These are phyloP conservation scores for Oreochromis mossambicus DNA, from an alignment of 2,797 vertebrate genomes.

Conservation along the genomic window DNA sequence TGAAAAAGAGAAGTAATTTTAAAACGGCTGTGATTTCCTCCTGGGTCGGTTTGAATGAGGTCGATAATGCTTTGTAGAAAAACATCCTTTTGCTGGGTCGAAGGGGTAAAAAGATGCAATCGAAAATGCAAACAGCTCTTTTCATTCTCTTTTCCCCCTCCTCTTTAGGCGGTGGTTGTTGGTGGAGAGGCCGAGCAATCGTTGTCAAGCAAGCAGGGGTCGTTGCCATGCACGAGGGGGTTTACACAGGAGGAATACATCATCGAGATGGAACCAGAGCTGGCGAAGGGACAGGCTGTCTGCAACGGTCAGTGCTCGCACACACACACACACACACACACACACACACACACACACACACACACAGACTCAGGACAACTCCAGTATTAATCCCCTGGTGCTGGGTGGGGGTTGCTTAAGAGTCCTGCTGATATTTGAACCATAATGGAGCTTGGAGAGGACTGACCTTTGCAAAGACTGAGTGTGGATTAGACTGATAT, in stretches of 20 bases:
- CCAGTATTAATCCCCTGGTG: conserved; percentile 48
- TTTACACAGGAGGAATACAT: conserved; percentile 63
- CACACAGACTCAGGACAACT: neutral
- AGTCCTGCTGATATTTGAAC: conserved; percentile 49
- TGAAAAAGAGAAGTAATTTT: neutral
- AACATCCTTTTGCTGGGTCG: neutral
- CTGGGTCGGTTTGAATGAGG: neutral
- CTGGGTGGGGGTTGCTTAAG: conserved; percentile 45
- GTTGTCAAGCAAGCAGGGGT: conserved; percentile 10
- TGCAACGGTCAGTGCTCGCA: conserved; percentile 51
- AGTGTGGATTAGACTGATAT: conserved; percentile 10
- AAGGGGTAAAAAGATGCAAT: neutral
- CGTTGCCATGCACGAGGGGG: conserved; percentile 48
- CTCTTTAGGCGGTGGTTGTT: conserved; percentile 30
- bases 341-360: neutral
- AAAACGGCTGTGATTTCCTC: neutral
- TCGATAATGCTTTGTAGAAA: neutral
- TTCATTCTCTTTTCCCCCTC: neutral
- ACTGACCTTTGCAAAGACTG: conserved; percentile 13
- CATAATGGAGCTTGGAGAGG: conserved; percentile 18
- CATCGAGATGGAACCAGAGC: conserved; percentile 37
- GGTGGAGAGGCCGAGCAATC: neutral
- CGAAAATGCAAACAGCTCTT: neutral
- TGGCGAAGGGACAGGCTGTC: conserved; percentile 56
- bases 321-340: neutral